Evolutionary conservation across 2,797 vertebrate species (phyloP), one percentile per base, ranked within the genome.

Genomic region (Enoplosus armatus): DNA sequence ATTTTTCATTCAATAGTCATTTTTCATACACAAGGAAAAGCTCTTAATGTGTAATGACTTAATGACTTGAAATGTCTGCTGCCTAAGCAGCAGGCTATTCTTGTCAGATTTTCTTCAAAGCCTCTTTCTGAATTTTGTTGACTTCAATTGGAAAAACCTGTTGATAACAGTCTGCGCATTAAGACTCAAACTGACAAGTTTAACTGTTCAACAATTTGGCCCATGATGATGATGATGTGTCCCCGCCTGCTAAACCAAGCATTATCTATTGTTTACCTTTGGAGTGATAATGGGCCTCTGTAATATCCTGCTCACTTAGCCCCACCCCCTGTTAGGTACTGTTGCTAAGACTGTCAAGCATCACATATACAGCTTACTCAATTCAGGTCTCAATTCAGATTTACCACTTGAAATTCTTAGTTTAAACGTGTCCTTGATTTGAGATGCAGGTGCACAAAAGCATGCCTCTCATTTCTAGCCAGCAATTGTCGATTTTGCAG

Each of bases 1-100:
- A 76, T 64, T 53, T 64, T 53, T 24, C 18, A 79, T 78, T 84
- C 43, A 31, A 47, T 39, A 62, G 15, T 35, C 10, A 60, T 58
- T 74, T 80, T 68, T 64, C 45, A 75, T 37, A 24, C 60, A 60
- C 56, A 80, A 66, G 61, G 22, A 53, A 82, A 80, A 74, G 59
- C 65, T 82, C 33, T 64, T 64, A 27, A 61, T 80, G 54, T 64
- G 47, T 50, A 71, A 72, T 68, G 58, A 80, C 41, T 67, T 60
- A 75, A 80, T 82, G 72, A 75, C 56, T 75, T 69, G 35, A 51
- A 61, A 68, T 2, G 8, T 60, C 64, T 58, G 47, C 62, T 33
- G 48, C 37, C 61, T 71, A 72, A 50, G 12, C 56, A 71, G 54
- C 35, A 56, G 53, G 48, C 22, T 45, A 12, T 72, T 72, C 22